These are phyloP conservation scores for Volucella inflata DNA, from an alignment of 2,888 invertebrate species.

Conservation along the genomic window DNA sequence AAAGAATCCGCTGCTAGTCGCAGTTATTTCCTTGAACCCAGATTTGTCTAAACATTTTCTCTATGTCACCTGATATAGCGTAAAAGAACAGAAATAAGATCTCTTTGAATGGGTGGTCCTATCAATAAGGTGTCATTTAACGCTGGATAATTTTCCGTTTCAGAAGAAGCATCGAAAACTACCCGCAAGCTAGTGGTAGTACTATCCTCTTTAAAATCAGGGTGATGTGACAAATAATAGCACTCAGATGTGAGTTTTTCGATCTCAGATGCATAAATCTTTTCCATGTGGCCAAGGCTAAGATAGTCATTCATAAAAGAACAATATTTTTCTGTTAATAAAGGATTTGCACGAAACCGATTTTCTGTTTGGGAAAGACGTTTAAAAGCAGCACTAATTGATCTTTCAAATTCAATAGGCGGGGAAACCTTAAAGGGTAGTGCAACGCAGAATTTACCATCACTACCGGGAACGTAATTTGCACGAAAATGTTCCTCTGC, in stretches of 20 bases:
- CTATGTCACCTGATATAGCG: background rate
- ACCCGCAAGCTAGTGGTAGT: background rate
- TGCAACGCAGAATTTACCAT: slow-evolving; percentile 12
- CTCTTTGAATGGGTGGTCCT: background rate
- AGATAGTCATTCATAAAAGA: background rate
- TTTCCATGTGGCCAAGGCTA: slow-evolving; percentile 3
- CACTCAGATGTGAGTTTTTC: background rate
- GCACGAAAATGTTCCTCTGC: background rate
- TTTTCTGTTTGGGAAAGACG: background rate
- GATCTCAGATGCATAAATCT: background rate
- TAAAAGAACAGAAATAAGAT: background rate
- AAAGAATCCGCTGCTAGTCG: background rate
- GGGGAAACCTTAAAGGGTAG: background rate
- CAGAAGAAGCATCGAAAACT: background rate
- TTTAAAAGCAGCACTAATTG: background rate
- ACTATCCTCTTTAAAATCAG: background rate
- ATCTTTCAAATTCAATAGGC: slow-evolving; percentile 7
- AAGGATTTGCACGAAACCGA: background rate
- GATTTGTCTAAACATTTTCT: slow-evolving; percentile 1
- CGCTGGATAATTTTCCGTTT: background rate
- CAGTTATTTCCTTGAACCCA: background rate
- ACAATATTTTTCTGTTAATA: background rate
- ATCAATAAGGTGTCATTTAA: background rate
- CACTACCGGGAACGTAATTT: background rate
- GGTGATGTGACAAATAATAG: slow-evolving; percentile 2